phyloP scores from a whole-genome alignment of 2,888 invertebrate genomes.

The Megamerina dolium region DNA sequence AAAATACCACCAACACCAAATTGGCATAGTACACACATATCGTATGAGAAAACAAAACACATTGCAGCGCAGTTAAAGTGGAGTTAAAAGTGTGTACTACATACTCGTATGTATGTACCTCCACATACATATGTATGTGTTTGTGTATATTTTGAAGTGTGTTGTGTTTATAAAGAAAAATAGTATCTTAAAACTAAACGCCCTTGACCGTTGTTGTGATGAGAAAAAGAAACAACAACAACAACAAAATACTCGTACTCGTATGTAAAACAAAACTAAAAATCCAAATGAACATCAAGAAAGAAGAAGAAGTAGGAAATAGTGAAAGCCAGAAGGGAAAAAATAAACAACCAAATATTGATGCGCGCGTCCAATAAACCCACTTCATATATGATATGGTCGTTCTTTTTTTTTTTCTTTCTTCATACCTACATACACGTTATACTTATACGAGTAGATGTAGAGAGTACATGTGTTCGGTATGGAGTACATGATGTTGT shows the following conservation, averaged over 20 bases:
- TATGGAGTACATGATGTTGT: neutral
- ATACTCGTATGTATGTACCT: neutral
- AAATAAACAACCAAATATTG: neutral
- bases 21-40: neutral
- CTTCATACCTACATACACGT: too few species aligned
- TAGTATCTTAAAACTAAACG: constrained; percentile 12
- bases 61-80: neutral
- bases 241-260: too few species aligned
- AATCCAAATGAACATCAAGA: too few species aligned
- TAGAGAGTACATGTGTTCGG: neutral
- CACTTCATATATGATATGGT: too few species aligned
- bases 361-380: neutral
- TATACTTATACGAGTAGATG: too few species aligned
- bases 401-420: too few species aligned
- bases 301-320: neutral
- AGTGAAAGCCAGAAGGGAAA: neutral
- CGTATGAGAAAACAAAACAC: neutral
- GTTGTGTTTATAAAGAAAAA: too few species aligned
- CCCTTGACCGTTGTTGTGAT: constrained; percentile 14
- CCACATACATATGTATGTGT: neutral
- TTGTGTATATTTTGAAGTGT: too few species aligned
- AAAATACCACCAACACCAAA: constrained; percentile 1
- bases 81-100: too few species aligned
- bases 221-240: too few species aligned
- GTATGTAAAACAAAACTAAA: too few species aligned